Percentiles rank a stretch among this genome's conserved stretches.
Conservation (phyloP, 1,140 invertebrate genomes). For the Elymnias hypermnestra region DNA sequence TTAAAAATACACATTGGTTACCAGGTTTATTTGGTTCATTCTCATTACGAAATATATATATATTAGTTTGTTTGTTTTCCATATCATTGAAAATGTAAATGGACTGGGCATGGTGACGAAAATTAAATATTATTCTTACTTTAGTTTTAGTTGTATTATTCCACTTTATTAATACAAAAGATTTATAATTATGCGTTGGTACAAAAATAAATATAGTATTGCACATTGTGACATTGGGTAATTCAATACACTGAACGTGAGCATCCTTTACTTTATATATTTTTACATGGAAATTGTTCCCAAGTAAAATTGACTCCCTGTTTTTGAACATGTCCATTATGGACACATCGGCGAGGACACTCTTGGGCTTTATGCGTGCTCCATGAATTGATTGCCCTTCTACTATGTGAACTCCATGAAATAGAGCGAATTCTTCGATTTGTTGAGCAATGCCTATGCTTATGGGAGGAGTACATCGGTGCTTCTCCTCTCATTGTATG, state of each 20-base stretch:
- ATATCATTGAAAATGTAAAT: no score
- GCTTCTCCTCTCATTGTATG: slow-evolving; percentile 28
- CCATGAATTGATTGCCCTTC: slow-evolving; percentile 40
- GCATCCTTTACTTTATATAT: background rate
- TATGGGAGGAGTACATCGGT: no score
- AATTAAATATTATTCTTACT: no score
- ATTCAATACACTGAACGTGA: background rate
- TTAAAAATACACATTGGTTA: no score
- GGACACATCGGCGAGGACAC: slow-evolving; percentile 29
- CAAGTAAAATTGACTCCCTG: slow-evolving; percentile 17
- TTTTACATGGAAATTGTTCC: slow-evolving; percentile 17
- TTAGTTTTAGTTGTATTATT: no score
- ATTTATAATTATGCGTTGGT: no score
- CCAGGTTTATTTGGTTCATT: no score
- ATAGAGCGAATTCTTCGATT: no score
- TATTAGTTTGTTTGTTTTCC: no score
- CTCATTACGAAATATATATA: no score
- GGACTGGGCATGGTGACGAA: no score
- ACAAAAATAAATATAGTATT: background rate
- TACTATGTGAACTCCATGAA: slow-evolving; percentile 12
- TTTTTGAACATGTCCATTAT: slow-evolving; percentile 24
- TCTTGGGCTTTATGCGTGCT: slow-evolving; percentile 31
- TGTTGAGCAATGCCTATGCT: slow-evolving; percentile 34
- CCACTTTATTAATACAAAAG: no score
- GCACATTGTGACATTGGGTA: background rate